A percentile compares a stretch with the other conserved stretches of the same genome.
These are phyloP conservation scores for Limnephilus marmoratus DNA, from an alignment of 2,888 invertebrate species.

Conservation along the genomic window DNA sequence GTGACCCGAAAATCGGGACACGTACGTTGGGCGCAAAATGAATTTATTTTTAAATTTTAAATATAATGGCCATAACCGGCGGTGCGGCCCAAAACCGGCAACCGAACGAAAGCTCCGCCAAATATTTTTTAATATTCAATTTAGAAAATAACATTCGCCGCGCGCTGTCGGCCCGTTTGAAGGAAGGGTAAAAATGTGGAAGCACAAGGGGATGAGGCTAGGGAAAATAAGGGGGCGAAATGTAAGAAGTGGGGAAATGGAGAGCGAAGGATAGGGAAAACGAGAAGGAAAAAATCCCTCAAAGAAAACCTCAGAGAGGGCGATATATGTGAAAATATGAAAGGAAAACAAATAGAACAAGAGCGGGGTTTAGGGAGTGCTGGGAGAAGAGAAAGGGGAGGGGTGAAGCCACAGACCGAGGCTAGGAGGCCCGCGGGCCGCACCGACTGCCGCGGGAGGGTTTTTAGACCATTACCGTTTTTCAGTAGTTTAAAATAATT, in stretches of 20 bases:
- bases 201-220: background rate
- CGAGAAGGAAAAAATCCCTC: constrained; percentile 12
- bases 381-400: background rate
- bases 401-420: constrained; percentile 11
- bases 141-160: constrained; percentile 37
- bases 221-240: background rate
- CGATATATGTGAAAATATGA: constrained; percentile 40
- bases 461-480: background rate
- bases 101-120: constrained; percentile 7
- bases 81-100: constrained; percentile 18
- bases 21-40: background rate
- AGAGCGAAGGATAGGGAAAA: background rate
- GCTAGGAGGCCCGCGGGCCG: background rate
- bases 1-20: background rate
- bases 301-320: constrained; percentile 25
- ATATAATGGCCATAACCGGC: background rate
- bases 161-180: constrained; percentile 8
- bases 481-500: background rate
- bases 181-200: background rate
- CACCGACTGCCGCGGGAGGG: background rate
- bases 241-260: background rate
- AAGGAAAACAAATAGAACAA: constrained; percentile 38
- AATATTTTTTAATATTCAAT: constrained; percentile 46
- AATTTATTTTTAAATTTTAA: constrained; percentile 2
- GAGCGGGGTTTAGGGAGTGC: background rate